Conservation (phyloP, 2,113 vertebrate species). For the Cavia aperea region DNA sequence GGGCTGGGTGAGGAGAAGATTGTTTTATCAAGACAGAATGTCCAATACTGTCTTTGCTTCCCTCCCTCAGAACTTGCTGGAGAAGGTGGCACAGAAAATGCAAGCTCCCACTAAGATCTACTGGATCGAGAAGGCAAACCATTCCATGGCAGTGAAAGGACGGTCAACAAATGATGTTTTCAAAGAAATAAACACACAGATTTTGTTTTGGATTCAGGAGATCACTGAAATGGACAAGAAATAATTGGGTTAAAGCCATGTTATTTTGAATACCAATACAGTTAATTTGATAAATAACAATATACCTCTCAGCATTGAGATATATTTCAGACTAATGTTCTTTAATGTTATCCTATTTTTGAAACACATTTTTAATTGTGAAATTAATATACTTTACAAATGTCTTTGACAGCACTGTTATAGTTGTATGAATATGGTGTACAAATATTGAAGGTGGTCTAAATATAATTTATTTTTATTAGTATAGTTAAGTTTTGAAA, state of each 20-base stretch:
- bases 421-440: conserved; percentile 65
- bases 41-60: conserved; percentile 45
- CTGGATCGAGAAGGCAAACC: conserved; percentile 88
- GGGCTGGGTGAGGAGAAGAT: background rate
- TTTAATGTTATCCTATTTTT: conserved; percentile 61
- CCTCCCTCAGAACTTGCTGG: conserved; percentile 79
- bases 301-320: conserved; percentile 55
- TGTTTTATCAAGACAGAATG: background rate
- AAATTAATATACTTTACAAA: conserved; percentile 58
- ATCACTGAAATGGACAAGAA: conserved; percentile 63
- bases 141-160: conserved; percentile 86
- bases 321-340: conserved; percentile 56
- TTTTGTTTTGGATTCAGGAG: conserved; percentile 86
- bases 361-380: conserved; percentile 57
- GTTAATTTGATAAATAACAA: conserved; percentile 56
- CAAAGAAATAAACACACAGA: conserved; percentile 84
- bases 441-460: conserved; percentile 64
- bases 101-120: conserved; percentile 81
- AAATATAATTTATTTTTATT: conserved; percentile 72
- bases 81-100: conserved; percentile 81
- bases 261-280: conserved; percentile 54
- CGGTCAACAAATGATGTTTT: conserved; percentile 80
- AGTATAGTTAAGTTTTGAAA: conserved; percentile 62
- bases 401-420: conserved; percentile 61
- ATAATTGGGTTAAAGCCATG: conserved; percentile 47